Conservation (phyloP, 2,888 invertebrate genomes). For the Luperina nickerlii region DNA sequence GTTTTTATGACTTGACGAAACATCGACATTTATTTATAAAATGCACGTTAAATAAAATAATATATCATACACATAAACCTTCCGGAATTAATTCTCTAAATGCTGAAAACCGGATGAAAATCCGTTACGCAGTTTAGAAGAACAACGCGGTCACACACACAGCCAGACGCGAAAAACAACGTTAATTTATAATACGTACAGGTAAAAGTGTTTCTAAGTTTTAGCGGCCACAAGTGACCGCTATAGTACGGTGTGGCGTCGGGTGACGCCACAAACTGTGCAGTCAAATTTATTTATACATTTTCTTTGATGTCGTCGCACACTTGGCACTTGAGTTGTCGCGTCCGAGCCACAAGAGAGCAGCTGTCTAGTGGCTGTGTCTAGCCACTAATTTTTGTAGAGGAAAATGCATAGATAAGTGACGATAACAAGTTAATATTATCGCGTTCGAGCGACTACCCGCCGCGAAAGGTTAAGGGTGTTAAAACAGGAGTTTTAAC, state of each 20-base stretch:
- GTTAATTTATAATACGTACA: not conserved
- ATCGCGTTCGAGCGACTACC: not conserved
- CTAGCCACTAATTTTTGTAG: not conserved
- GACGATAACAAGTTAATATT: not conserved
- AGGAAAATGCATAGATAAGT: not conserved
- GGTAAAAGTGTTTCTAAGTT: not conserved
- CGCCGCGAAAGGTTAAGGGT: not conserved
- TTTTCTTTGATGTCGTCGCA: conserved; percentile 39
- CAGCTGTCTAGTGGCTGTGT: conserved; percentile 11
- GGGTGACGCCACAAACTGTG: conserved; percentile 11
- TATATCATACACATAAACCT: not conserved
- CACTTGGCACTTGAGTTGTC: conserved; percentile 36
- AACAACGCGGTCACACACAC: not conserved
- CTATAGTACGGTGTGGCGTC: not conserved
- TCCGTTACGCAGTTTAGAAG: not conserved
- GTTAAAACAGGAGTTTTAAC: not conserved
- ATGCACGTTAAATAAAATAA: not conserved
- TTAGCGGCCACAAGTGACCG: not conserved
- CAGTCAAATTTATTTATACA: conserved; percentile 33
- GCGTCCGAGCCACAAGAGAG: conserved; percentile 31
- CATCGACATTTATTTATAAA: not conserved
- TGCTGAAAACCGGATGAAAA: not conserved
- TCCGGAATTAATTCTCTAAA: not conserved
- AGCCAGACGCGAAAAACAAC: too few species aligned
- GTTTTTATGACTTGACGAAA: not conserved